A percentile compares a stretch with the other conserved stretches of the same genome.
These are phyloP conservation scores for Cynopterus sphinx DNA, from an alignment of 2,797 vertebrate genomes.

Conservation along the genomic window DNA sequence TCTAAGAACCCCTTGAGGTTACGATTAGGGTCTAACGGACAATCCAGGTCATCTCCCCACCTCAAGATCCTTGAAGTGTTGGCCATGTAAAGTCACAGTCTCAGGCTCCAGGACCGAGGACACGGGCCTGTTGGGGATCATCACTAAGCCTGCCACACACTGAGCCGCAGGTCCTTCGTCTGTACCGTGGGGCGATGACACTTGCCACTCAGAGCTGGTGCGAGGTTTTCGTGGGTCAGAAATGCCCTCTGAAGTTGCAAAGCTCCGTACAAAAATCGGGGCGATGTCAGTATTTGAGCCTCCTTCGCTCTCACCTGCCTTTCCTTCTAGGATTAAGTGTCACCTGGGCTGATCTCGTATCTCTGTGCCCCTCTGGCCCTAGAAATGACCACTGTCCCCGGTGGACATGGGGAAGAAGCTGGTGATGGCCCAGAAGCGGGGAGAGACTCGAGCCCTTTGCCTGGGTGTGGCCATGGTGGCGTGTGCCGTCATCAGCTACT, in stretches of 20 bases:
- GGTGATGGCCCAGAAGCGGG: conserved; percentile 86
- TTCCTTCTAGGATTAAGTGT: not conserved
- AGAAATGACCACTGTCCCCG: conserved; percentile 56
- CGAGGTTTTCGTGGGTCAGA: accelerated
- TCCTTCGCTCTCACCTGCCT: not conserved
- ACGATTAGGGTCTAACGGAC: not conserved
- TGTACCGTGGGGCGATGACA: too few species aligned
- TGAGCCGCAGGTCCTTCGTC: not conserved
- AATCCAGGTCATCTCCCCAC: not conserved
- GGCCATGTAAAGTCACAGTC: not conserved
- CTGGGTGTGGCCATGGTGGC: conserved; percentile 85
- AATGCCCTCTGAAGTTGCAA: not conserved
- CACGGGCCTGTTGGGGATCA: not conserved
- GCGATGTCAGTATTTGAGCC: not conserved
- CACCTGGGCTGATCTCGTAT: not conserved
- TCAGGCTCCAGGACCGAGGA: not conserved
- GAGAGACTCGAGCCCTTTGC: conserved; percentile 86
- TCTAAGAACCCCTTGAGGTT: not conserved
- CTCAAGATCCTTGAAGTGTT: not conserved
- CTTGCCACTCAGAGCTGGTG: not conserved
- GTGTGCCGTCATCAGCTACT: conserved; percentile 85
- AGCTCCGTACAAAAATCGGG: not conserved
- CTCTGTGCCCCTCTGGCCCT: conserved; percentile 9
- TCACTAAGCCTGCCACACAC: not conserved
- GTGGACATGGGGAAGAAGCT: conserved; percentile 84